Evolutionary conservation across 2,113 vertebrate species (phyloP), one percentile per base, ranked within the genome.

Genomic region (Entosphenus tridentatus): DNA sequence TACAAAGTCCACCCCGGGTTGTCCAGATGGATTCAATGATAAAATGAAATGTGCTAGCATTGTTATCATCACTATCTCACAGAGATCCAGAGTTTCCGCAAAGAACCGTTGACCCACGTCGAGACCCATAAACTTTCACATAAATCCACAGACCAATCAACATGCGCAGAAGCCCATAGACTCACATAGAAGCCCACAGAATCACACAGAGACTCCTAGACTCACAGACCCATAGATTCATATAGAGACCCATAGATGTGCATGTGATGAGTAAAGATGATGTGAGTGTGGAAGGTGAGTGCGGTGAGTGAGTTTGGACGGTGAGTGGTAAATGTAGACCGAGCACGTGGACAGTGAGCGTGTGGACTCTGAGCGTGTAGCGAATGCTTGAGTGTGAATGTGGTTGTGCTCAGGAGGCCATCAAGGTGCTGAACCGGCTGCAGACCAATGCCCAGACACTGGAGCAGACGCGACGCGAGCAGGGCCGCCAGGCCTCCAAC

Each of bases 381-480:
- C 39, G 39, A 39, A 39, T 39, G 39, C 39, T 39, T 39, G 39
- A 39, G 39, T 39, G 6, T 39, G 39, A 39, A 39, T 39, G 39
- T 7, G 39, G 39, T 39, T 39, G 39, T 39, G 39, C 39, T 39
- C 77, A 97, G 92, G 91, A 97, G 3, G 88, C 89, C 0, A 74
- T 97, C n/a, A 86, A 81, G 68, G 86, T 82, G 4, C 83, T 95
- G 39, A 97, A 97, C 78, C 93, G 87, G 1, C 79, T 97, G 9
- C 89, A 96, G 80, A 95, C 89, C 70, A 96, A 97, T 0, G 87
- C 89, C 72, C 80, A 80, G 55, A 81, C 78, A 67, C 77, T 95
- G 80, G 85, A 89, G 70, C 84, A 91, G 78, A 82, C 83, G 58
- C 70, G 70, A 8, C 58, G 58, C 12, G 85, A 88, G 12, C 74